These are phyloP conservation scores for Pseudomyrmex gracilis DNA, from an alignment of 1,140 invertebrate genomes.

Conservation along the genomic window DNA sequence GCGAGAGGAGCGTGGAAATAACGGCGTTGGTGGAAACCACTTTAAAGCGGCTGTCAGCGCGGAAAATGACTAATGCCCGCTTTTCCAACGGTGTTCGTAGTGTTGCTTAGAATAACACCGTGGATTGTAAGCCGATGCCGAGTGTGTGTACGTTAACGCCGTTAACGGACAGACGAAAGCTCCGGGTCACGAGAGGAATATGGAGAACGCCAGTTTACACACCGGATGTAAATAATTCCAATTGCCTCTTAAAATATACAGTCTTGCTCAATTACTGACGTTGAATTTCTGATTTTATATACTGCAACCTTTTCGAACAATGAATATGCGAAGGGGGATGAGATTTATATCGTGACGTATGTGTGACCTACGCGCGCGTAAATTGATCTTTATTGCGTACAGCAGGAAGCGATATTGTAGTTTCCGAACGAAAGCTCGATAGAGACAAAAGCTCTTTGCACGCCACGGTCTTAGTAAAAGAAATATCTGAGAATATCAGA, in stretches of 20 bases:
- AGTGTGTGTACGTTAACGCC: slow-evolving; percentile 48
- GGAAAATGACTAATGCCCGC: slow-evolving; percentile 74
- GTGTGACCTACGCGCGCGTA: slow-evolving; percentile 66
- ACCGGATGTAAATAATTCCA: background rate
- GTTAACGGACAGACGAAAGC: slow-evolving; percentile 26
- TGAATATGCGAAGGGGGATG: background rate
- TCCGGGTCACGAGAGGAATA: slow-evolving; percentile 17
- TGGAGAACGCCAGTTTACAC: slow-evolving; percentile 11
- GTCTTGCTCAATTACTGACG: background rate
- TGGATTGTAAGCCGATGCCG: slow-evolving; percentile 61
- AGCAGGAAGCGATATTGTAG: slow-evolving; percentile 59
- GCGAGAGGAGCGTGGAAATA: slow-evolving; percentile 66
- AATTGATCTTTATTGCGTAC: slow-evolving; percentile 77
- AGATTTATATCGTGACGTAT: slow-evolving; percentile 49
- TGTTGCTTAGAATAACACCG: slow-evolving; percentile 72
- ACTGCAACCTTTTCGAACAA: slow-evolving; percentile 20
- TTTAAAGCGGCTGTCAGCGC: slow-evolving; percentile 72
- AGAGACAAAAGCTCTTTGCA: slow-evolving; percentile 40
- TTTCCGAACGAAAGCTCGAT: slow-evolving; percentile 39
- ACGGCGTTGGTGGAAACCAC: slow-evolving; percentile 66
- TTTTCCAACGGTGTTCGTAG: slow-evolving; percentile 55
- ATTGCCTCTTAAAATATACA: too few relatives aligned
- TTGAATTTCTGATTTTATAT: slow-evolving; percentile 52
- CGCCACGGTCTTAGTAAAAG: slow-evolving; percentile 37
- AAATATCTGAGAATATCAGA: slow-evolving; percentile 43